These are phyloP conservation scores for Trichomycterus rosablanca DNA, from an alignment of 2,113 vertebrate genomes.

Conservation along the genomic window DNA sequence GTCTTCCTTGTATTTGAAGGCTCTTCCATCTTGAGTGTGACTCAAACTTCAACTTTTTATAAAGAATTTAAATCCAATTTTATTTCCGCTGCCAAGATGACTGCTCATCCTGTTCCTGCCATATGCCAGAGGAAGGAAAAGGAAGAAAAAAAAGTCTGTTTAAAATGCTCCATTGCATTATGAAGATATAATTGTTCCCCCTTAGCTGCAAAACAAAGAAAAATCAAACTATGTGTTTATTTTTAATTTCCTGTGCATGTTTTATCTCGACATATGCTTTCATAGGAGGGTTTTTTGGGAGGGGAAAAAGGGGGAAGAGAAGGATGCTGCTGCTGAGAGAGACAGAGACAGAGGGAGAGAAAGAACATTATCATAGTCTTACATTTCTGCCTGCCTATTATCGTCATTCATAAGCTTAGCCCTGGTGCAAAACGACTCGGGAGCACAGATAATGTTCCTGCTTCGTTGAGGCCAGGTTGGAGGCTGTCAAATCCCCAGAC, in stretches of 20 bases:
- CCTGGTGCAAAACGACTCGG: conserved; percentile 83
- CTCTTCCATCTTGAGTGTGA: conserved; percentile 50
- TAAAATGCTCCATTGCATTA: conserved; percentile 55
- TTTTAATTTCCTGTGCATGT: conserved; percentile 58
- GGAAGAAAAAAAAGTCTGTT: conserved; percentile 44
- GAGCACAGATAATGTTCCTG: conserved; percentile 97
- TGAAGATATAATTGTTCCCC: conserved; percentile 63
- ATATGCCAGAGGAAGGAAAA: conserved; percentile 54
- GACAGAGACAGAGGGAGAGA: conserved; percentile 73
- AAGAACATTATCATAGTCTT: conserved; percentile 86
- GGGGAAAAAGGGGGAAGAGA: conserved; percentile 80
- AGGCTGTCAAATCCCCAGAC: conserved; percentile 91
- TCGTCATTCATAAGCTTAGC: conserved; percentile 87
- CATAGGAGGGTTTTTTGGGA: conserved; percentile 69
- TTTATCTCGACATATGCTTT: conserved; percentile 58
- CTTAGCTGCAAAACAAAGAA: conserved; percentile 61
- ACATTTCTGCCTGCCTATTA: conserved; percentile 89
- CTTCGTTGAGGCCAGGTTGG: conserved; percentile 96
- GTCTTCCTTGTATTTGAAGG: conserved; percentile 32
- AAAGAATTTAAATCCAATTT: conserved; percentile 55
- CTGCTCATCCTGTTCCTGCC: conserved; percentile 55
- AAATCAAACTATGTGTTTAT: conserved; percentile 57
- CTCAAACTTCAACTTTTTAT: conserved; percentile 51
- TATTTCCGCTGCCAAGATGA: conserved; percentile 58
- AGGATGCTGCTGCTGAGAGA: conserved; percentile 60